Percentiles rank a stretch among this genome's conserved stretches.
Evolutionary conservation across 2,888 invertebrate genomes (phyloP).

Genomic region (Omphaloscelis lunosa): DNA sequence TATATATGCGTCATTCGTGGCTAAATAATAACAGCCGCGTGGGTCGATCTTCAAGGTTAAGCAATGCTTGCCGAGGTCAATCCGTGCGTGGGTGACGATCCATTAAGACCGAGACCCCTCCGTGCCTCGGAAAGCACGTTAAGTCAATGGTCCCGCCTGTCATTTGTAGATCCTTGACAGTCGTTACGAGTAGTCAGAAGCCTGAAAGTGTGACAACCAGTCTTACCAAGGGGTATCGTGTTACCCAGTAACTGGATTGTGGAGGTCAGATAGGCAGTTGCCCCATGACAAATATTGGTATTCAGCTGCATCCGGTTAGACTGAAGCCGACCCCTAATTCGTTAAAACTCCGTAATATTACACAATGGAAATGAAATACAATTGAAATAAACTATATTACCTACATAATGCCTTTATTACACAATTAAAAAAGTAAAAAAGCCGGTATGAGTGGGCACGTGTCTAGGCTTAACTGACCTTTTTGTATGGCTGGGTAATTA

Average conservation of each 20-base stretch:
- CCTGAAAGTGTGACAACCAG: no score
- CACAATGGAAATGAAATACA: conserved; percentile 17
- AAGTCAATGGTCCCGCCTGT: no score
- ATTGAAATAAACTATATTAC: conserved; percentile 30
- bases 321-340: not conserved
- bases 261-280: no score
- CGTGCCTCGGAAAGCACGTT: no score
- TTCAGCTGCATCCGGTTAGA: no score
- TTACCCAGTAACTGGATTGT: no score
- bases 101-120: no score
- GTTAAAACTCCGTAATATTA: conserved; percentile 16
- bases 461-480: conserved; percentile 8
- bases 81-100: not conserved
- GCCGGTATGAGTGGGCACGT: not conserved
- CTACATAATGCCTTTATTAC: conserved; percentile 1
- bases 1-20: not conserved
- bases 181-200: no score
- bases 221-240: no score
- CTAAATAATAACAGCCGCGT: not conserved
- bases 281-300: no score
- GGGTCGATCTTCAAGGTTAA: not conserved
- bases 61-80: not conserved
- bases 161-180: no score
- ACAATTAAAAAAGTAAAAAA: conserved; percentile 18
- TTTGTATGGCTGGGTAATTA: conserved; percentile 1